These are phyloP conservation scores for Osmerus mordax DNA, from an alignment of 2,113 vertebrate species.

Conservation along the genomic window DNA sequence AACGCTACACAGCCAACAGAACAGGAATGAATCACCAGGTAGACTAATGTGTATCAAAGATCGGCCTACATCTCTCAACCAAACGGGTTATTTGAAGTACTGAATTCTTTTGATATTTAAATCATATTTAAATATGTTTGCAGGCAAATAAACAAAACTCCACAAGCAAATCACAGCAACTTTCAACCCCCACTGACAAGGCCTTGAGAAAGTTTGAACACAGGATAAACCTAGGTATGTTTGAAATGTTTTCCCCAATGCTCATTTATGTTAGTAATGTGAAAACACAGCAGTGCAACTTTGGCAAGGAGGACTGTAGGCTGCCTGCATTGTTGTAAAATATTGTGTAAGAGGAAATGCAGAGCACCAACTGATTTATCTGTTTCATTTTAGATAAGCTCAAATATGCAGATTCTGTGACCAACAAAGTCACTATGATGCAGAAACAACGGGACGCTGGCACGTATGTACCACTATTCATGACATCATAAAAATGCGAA, in stretches of 20 bases:
- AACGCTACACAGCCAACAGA: slow-evolving; percentile 55
- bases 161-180: slow-evolving; percentile 43
- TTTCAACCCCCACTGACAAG: slow-evolving; percentile 64
- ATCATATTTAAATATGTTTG: neutral
- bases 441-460: slow-evolving; percentile 67
- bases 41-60: neutral
- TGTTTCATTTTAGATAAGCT: slow-evolving; percentile 61
- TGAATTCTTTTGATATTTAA: neutral
- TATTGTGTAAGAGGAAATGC: no score
- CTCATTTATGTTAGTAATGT: no score
- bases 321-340: no score
- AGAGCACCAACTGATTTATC: neutral
- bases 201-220: slow-evolving; percentile 71
- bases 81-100: slow-evolving; percentile 2
- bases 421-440: slow-evolving; percentile 70
- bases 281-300: no score
- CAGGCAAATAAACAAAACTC: slow-evolving; percentile 46
- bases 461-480: slow-evolving; percentile 54
- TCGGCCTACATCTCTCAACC: neutral
- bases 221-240: slow-evolving; percentile 73
- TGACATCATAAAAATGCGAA: neutral
- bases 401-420: slow-evolving; percentile 62
- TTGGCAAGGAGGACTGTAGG: no score
- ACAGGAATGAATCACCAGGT: slow-evolving; percentile 77
- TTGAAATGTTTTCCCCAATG: neutral